phyloP scores from a whole-genome alignment of 2,797 vertebrate species.

The Gymnodraco acuticeps region DNA sequence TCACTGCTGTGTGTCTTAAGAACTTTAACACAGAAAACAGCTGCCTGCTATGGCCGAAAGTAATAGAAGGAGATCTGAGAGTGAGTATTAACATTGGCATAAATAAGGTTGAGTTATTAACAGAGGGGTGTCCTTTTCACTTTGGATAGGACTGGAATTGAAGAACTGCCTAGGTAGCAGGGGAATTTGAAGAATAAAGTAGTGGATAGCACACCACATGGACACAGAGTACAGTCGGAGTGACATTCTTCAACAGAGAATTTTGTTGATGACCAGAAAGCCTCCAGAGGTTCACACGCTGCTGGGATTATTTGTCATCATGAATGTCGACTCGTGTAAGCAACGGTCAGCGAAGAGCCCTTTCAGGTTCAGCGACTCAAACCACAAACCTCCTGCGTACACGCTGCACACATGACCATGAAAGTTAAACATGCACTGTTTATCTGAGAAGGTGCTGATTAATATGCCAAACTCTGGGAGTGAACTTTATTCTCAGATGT shows the following conservation, averaged over 20 bases:
- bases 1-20: not conserved
- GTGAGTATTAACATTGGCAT: not conserved
- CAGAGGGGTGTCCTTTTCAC: not conserved
- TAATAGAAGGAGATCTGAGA: not conserved
- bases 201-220: not conserved
- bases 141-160: not conserved
- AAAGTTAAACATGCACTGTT: constrained; percentile 50
- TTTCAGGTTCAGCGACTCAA: constrained; percentile 41
- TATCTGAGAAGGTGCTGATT: constrained; percentile 43
- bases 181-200: constrained; percentile 11
- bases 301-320: constrained; percentile 49
- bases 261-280: constrained; percentile 41
- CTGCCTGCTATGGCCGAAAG: not conserved
- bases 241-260: constrained; percentile 15
- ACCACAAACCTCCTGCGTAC: constrained; percentile 18
- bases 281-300: constrained; percentile 47
- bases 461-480: constrained; percentile 28
- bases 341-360: constrained; percentile 24
- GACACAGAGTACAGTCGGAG: constrained; percentile 32
- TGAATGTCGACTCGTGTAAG: constrained; percentile 42
- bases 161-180: not conserved
- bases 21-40: not conserved
- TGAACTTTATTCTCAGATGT: constrained; percentile 31
- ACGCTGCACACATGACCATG: constrained; percentile 29
- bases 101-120: constrained; percentile 1